These are phyloP conservation scores for Psophia crepitans DNA, from an alignment of 2,113 vertebrate species.

Conservation along the genomic window DNA sequence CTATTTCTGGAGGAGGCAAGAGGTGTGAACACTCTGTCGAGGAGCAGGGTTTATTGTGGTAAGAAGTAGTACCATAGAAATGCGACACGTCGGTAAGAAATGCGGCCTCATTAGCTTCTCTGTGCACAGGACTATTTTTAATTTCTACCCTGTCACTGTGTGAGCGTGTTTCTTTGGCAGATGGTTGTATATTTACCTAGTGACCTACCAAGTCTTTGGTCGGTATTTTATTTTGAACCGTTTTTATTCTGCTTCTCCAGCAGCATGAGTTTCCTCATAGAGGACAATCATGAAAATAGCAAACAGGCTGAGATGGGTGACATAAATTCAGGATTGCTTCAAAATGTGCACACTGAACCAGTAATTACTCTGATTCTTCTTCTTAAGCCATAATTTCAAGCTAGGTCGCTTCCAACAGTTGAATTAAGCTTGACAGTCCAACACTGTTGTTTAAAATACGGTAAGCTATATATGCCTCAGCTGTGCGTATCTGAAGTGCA, in stretches of 20 bases:
- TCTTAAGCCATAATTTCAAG: background rate
- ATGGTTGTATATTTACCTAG: background rate
- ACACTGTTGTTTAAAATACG: background rate
- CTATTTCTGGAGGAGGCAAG: background rate
- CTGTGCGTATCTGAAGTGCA: rapidly evolving
- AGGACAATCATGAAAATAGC: background rate
- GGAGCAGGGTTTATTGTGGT: background rate
- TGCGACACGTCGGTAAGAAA: background rate
- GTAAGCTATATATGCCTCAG: background rate
- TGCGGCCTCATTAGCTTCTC: background rate
- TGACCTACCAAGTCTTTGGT: background rate
- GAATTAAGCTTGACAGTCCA: background rate
- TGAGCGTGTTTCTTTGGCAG: background rate
- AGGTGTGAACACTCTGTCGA: rapidly evolving
- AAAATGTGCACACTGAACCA: background rate
- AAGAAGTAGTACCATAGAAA: background rate
- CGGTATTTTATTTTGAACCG: background rate
- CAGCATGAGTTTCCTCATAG: background rate
- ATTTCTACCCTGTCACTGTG: background rate
- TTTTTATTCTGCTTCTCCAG: background rate
- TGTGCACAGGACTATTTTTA: background rate
- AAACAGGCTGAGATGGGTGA: background rate
- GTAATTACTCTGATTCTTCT: background rate
- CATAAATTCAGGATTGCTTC: background rate
- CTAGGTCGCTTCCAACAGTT: background rate